Conservation (phyloP, 2,797 vertebrate species). For the Neosilurus hyrtlii region DNA sequence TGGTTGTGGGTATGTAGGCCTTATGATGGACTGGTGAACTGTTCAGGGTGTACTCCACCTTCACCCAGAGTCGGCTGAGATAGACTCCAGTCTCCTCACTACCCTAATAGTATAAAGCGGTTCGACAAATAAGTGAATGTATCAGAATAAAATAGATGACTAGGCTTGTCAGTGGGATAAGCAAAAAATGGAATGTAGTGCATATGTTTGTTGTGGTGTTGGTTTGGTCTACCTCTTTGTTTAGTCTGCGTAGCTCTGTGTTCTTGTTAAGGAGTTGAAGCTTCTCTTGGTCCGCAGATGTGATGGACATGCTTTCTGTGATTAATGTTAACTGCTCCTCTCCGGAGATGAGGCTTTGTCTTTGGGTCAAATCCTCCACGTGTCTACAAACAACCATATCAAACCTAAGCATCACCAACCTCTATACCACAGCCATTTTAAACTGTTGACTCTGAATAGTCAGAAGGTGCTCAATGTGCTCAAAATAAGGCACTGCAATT, state of each 20-base stretch:
- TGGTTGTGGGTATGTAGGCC: too few species aligned
- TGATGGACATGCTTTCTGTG: constrained; percentile 78
- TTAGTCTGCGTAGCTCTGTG: constrained; percentile 79
- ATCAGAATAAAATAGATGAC: too few species aligned
- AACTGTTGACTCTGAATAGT: neutral
- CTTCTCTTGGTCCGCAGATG: constrained; percentile 79
- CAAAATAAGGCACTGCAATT: neutral
- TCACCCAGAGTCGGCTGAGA: too few species aligned
- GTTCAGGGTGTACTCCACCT: too few species aligned
- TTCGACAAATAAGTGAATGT: too few species aligned
- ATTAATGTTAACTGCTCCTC: constrained; percentile 75
- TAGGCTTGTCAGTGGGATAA: neutral
- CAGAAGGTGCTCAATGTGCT: neutral
- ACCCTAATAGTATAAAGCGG: too few species aligned
- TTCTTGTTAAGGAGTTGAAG: constrained; percentile 80
- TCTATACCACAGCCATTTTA: neutral
- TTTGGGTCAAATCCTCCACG: constrained; percentile 52
- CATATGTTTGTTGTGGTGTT: neutral
- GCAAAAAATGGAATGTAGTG: neutral
- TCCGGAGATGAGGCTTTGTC: constrained; percentile 62
- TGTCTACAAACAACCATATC: constrained; percentile 21
- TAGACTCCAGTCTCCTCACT: too few species aligned
- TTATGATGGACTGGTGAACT: too few species aligned
- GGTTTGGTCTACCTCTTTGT: constrained; percentile 73
- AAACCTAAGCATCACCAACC: neutral